Evolutionary conservation across 2,888 invertebrate species (phyloP), one percentile per base, ranked within the genome.

Genomic region (Proisotoma minuta): DNA sequence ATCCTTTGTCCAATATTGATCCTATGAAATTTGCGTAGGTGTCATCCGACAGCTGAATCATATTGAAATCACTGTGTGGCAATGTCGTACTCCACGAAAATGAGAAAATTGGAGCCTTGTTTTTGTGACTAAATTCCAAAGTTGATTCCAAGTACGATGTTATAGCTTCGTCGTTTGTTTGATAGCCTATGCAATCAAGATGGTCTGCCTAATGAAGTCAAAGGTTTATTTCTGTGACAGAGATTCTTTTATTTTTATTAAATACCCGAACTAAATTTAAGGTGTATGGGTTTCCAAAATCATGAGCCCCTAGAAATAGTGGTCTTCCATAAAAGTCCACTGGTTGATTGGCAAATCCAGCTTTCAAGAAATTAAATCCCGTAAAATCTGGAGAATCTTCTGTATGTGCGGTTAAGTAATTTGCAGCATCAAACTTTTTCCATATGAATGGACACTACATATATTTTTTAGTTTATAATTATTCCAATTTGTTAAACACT

Each of bases 71-170:
- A 18, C 18, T 26, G 51, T 51, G 51, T 3, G 51, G 8, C 8
- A 51, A 28, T 10, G 51, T 51, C 8, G 51, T 51, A n/a, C 51
- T 51, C 51, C 51, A 51, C 2, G 51, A 51, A 27, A 51, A 51
- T n/a, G 10, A 10, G 28, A 51, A 51, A n/a, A 51, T 27, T n/a
- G 51, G 51, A 5, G 28, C 28, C n/a, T 27, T 27, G 27, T 24
- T n/a, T 8, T 27, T n/a, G 8, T n/a, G 27, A 4, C 27, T n/a
- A 4, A 51, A 51, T 15, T 51, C 51, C 51, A 51, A 12, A n/a
- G 15, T 27, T 15, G n/a, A n/a, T 27, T 24, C 26, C 8, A 51
- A 12, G 18, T 43, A 43, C 18, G 43, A 18, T 20, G 43, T 43
- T 5, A 51, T 51, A 12, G 27, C 34, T n/a, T 54, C 53, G 39